A percentile compares a stretch with the other conserved stretches of the same genome.
These are phyloP conservation scores for Melinaea marsaeus DNA, from an alignment of 2,888 invertebrate species.

Conservation along the genomic window DNA sequence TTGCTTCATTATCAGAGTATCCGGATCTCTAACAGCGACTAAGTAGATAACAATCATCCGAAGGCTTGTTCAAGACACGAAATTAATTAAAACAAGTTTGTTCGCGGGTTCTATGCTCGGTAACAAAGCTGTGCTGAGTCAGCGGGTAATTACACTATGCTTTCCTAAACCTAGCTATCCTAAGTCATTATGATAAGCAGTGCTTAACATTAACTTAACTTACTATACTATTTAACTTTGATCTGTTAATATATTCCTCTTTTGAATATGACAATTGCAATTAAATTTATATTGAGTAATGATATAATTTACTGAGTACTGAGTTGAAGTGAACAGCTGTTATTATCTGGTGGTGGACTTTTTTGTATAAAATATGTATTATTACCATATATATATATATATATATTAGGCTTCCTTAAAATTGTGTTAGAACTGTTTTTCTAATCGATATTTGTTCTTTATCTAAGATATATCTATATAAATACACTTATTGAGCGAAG, in stretches of 20 bases:
- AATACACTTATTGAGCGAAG: too few relatives aligned
- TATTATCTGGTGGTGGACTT: too few relatives aligned
- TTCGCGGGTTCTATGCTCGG: slow-evolving; percentile 76
- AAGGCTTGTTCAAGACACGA: slow-evolving; percentile 77
- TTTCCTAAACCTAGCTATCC: slow-evolving; percentile 69
- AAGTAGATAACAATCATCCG: slow-evolving; percentile 76
- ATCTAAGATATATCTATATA: too few relatives aligned
- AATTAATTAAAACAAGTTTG: slow-evolving; percentile 79
- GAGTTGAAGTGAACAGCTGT: too few relatives aligned
- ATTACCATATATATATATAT: too few relatives aligned
- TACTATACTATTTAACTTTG: background rate
- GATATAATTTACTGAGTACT: too few relatives aligned
- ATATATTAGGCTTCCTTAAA: too few relatives aligned
- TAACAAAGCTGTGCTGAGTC: slow-evolving; percentile 76
- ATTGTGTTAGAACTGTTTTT: too few relatives aligned
- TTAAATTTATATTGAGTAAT: background rate
- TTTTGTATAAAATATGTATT: too few relatives aligned
- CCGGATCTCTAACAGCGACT: slow-evolving; percentile 74
- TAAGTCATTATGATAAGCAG: slow-evolving; percentile 49
- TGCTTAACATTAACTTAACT: slow-evolving; percentile 34
- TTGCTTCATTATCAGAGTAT: slow-evolving; percentile 70
- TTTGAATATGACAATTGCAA: background rate
- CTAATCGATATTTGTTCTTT: too few relatives aligned
- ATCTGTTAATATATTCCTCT: too few relatives aligned
- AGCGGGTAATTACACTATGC: slow-evolving; percentile 73